These are phyloP conservation scores for Alsophila aescularia DNA, from an alignment of 2,888 invertebrate species.

Conservation along the genomic window DNA sequence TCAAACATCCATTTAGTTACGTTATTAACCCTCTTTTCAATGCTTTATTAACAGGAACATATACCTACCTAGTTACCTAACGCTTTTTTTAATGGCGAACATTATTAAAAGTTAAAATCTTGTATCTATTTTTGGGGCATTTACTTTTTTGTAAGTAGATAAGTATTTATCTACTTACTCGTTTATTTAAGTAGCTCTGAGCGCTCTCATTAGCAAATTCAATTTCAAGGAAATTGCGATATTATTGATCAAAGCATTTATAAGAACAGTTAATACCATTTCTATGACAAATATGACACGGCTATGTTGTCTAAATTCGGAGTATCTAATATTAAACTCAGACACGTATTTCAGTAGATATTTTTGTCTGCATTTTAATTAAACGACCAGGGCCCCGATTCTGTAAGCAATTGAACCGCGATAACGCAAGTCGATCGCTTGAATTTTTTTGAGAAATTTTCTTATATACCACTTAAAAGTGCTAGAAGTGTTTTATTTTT, in stretches of 20 bases:
- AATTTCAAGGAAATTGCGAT: not conserved
- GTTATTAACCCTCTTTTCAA: too few relatives aligned
- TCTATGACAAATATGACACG: too few relatives aligned
- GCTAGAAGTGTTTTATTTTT: too few relatives aligned
- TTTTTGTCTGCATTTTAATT: too few relatives aligned
- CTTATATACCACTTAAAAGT: too few relatives aligned
- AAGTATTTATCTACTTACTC: not conserved
- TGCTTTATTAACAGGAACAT: too few relatives aligned
- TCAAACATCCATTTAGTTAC: not conserved
- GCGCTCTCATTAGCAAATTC: not conserved
- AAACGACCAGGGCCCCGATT: too few relatives aligned
- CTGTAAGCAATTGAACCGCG: too few relatives aligned
- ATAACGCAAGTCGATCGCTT: too few relatives aligned
- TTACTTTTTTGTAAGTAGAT: not conserved
- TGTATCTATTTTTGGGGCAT: not conserved
- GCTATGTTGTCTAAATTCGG: not conserved
- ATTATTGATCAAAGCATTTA: slow-evolving; percentile 1
- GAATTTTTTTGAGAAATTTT: too few relatives aligned
- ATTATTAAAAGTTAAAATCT: slow-evolving; percentile 1
- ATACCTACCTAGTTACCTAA: not conserved
- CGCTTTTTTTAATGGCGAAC: not conserved
- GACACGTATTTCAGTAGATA: too few relatives aligned
- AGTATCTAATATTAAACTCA: too few relatives aligned
- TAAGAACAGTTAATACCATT: not conserved
- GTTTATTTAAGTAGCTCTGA: not conserved